Evolutionary conservation across 2,888 invertebrate species (phyloP), one percentile per base, ranked within the genome.

Genomic region (Poecilobothrus nobilitatus): DNA sequence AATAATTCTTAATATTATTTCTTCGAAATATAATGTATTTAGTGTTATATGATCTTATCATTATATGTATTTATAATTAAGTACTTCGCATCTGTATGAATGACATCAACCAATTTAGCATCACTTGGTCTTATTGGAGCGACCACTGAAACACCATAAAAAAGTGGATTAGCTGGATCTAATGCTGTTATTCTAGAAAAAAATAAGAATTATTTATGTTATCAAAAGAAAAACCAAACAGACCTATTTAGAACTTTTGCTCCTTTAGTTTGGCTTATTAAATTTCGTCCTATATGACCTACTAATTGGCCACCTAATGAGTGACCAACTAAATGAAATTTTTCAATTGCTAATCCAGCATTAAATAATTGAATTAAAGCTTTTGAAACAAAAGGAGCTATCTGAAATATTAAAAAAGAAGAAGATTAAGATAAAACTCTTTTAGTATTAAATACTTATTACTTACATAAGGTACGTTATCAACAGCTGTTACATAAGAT

Each of bases 101-200:
- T 87, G 9, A 88, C 83, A 76, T 88, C 85, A 0, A 85, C 85
- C 44, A 85, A 84, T 65, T 83, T 83, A 0, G 85, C 85, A 73
- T 85, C 85, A 1, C 78, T 78, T 0, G 80, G 78, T 21, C 72
- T 78, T 15, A 85, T 76, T 70, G 84, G 84, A 37, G 18, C n/a
- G 1, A 33, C 22, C 3, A 70, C 63, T 20, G 66, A 34, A 27
- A 64, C 65, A 15, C 71, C 69, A 69, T 72, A 73, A 44, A 72
- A 74, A 15, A 66, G 66, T 10, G 74, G 74, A 69, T 71, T 71
- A 4, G 74, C 74, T n/a, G 74, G 73, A 70, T 74, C 74, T 10
- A 74, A 66, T 2, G 69, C 73, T n/a, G 72, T 67, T 18, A 74
- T 69, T 67, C 73, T 71, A 20, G 65, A 67, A 64, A 8, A 9